Evolutionary conservation across 2,797 vertebrate species (phyloP).

Genomic region (Enteromius unitaeniatus): DNA sequence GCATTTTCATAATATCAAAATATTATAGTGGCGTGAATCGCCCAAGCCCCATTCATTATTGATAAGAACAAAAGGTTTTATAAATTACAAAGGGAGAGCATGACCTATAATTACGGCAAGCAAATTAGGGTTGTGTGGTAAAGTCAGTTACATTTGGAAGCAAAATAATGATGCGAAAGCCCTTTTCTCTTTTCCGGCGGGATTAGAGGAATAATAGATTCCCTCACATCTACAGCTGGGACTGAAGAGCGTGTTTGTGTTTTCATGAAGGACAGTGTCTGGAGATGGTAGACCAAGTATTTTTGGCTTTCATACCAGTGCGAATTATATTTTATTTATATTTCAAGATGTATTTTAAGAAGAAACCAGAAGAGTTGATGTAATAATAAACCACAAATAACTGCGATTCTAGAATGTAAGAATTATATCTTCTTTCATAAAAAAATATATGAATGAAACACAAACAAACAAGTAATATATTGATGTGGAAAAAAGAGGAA

Average conservation of each 20-base stretch:
- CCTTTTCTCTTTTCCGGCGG: constrained; percentile 84
- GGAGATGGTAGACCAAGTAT: constrained; percentile 78
- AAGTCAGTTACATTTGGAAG: constrained; percentile 98
- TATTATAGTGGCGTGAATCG: constrained; percentile 88
- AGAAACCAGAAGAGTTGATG: not conserved
- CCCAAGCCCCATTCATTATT: constrained; percentile 94
- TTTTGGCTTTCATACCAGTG: constrained; percentile 60
- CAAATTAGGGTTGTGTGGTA: constrained; percentile 93
- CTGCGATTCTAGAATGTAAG: not conserved
- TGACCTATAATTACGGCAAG: constrained; percentile 99
- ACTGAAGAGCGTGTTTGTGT: constrained; percentile 77
- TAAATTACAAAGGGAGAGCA: constrained; percentile 96
- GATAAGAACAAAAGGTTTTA: constrained; percentile 97
- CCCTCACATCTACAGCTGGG: constrained; percentile 84
- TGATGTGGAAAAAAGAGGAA: not conserved
- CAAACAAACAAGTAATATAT: not conserved
- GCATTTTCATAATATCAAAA: constrained; percentile 97
- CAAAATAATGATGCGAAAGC: constrained; percentile 95
- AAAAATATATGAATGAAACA: not conserved
- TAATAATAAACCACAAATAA: not conserved
- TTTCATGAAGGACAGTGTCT: constrained; percentile 84
- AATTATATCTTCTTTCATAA: not conserved
- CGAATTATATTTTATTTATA: constrained; percentile 56
- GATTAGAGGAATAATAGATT: constrained; percentile 91
- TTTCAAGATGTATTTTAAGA: not conserved